phyloP scores from a whole-genome alignment of 2,113 vertebrate species.

The Barbus barbus region DNA sequence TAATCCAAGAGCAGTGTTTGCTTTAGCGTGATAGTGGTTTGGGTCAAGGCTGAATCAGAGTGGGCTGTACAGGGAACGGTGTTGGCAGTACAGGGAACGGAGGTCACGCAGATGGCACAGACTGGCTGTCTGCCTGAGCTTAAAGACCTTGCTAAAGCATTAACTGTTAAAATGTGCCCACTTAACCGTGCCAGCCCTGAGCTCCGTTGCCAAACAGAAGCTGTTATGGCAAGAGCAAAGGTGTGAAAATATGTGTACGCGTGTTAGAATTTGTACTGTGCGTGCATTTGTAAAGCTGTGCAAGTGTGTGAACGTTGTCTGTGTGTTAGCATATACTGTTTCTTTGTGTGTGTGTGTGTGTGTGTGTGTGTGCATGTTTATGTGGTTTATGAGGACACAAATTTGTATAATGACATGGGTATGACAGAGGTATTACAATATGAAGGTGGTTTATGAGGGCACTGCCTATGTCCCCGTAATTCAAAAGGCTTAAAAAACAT shows the following conservation, averaged over 20 bases:
- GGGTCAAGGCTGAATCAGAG: slow-evolving; percentile 16
- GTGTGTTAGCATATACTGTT: not conserved
- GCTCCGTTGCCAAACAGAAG: slow-evolving; percentile 22
- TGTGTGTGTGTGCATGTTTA: slow-evolving; percentile 10
- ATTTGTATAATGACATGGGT: too few relatives aligned
- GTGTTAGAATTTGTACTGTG: not conserved
- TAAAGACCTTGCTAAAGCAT: slow-evolving; percentile 40
- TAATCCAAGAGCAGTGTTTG: slow-evolving; percentile 30
- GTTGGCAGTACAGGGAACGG: slow-evolving; percentile 13
- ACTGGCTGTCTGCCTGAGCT: slow-evolving; percentile 34
- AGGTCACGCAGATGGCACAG: slow-evolving; percentile 43
- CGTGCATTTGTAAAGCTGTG: not conserved
- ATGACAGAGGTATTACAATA: too few relatives aligned
- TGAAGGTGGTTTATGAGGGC: too few relatives aligned
- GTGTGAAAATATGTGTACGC: slow-evolving; percentile 10
- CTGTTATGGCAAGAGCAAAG: slow-evolving; percentile 21
- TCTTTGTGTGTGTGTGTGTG: slow-evolving; percentile 7
- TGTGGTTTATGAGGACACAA: too few relatives aligned
- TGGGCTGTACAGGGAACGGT: slow-evolving; percentile 4
- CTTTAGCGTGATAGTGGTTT: slow-evolving; percentile 10
- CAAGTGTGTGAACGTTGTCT: not conserved
- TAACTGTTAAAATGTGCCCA: slow-evolving; percentile 35
- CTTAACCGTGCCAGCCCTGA: slow-evolving; percentile 41
- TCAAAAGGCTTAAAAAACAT: too few relatives aligned
- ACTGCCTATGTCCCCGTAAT: too few relatives aligned